Conservation (phyloP, 2,797 vertebrate genomes). For the Lepilemur septentrionalis region DNA sequence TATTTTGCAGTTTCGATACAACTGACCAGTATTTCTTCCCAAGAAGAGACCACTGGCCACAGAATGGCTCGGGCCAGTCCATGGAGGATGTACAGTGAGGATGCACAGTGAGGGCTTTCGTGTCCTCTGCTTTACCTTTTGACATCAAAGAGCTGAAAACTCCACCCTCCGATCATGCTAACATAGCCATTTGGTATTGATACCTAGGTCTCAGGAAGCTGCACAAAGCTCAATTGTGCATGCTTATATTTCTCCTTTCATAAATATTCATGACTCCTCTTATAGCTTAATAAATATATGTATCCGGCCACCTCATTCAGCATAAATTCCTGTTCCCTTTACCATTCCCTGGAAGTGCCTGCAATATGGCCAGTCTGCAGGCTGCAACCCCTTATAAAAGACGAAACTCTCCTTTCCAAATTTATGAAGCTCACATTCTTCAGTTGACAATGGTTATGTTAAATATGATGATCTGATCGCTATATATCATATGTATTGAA, state of each 20-base stretch:
- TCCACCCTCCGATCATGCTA: neutral
- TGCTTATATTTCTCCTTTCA: neutral
- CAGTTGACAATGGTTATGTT: too few relatives aligned
- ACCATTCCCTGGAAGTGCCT: neutral
- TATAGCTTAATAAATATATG: neutral
- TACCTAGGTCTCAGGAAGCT: neutral
- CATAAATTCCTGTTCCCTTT: neutral
- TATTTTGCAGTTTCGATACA: neutral
- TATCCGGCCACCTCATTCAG: neutral
- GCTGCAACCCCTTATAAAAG: neutral
- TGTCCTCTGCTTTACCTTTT: neutral
- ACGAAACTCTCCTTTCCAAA: too few relatives aligned
- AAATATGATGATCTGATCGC: too few relatives aligned
- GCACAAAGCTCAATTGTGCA: neutral
- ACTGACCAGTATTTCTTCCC: neutral
- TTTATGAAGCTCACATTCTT: too few relatives aligned
- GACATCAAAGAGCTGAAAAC: neutral
- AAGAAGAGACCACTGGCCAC: neutral
- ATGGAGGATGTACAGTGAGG: neutral
- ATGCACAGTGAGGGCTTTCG: neutral
- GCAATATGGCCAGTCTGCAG: neutral
- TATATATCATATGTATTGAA: too few relatives aligned
- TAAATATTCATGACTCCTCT: neutral
- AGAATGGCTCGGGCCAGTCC: neutral
- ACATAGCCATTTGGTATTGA: neutral